Evolutionary conservation across 2,888 invertebrate genomes (phyloP).

Genomic region (Pecten maximus): DNA sequence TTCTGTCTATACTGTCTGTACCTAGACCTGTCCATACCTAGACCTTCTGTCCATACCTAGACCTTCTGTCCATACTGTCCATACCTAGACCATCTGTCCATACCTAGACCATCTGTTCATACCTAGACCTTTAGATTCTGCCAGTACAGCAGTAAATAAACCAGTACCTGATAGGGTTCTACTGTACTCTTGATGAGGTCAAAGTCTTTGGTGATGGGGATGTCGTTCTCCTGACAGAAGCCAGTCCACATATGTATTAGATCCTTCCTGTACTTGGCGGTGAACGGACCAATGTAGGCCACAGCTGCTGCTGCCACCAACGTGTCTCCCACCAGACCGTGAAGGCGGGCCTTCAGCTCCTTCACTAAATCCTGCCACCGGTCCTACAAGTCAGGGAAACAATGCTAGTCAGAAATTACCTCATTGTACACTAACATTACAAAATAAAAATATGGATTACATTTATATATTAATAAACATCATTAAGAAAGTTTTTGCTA

Average conservation of each 20-base stretch:
- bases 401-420: no score
- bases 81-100: no score
- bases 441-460: no score
- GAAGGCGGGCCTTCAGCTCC: conserved; percentile 76
- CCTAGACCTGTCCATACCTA: no score
- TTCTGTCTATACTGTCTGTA: no score
- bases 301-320: conserved; percentile 80
- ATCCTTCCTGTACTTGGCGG: conserved; percentile 75
- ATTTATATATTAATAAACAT: no score
- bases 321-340: conserved; percentile 80
- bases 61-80: no score
- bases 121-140: background rate
- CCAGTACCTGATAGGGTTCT: conserved; percentile 76
- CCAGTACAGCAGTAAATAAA: conserved; percentile 46
- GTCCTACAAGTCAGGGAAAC: conserved; percentile 63
- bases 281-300: conserved; percentile 81
- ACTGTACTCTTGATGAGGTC: conserved; percentile 77
- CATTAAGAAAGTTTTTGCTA: no score
- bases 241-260: conserved; percentile 72
- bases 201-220: conserved; percentile 77
- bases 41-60: no score
- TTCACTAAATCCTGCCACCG: conserved; percentile 81
- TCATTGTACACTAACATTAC: no score
- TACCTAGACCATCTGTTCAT: no score
- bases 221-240: conserved; percentile 68